Conservation (phyloP, 2,113 vertebrate species). For the Cyphotilapia sp. region DNA sequence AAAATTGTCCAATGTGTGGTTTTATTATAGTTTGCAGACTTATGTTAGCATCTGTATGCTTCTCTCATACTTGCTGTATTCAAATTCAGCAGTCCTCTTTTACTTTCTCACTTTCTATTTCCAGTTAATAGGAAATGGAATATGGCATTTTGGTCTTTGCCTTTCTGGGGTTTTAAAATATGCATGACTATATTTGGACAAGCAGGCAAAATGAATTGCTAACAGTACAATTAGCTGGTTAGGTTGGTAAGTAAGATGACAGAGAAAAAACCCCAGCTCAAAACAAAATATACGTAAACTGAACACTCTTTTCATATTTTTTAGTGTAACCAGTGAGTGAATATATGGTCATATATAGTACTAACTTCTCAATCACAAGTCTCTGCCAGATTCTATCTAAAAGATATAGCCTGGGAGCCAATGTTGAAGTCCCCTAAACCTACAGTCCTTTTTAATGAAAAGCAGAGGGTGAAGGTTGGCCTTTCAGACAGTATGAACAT, state of each 20-base stretch:
- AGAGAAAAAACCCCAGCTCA: accelerated
- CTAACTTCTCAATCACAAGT: not conserved
- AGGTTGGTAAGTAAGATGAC: not conserved
- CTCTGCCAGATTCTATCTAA: not conserved
- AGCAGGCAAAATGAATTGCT: not conserved
- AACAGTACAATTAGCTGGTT: not conserved
- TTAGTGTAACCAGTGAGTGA: not conserved
- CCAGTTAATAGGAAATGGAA: not conserved
- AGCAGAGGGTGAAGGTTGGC: not conserved
- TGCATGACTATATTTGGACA: not conserved
- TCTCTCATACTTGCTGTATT: not conserved
- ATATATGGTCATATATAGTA: not conserved
- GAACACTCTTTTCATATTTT: not conserved
- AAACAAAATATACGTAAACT: not conserved
- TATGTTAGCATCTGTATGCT: not conserved
- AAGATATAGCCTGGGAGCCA: not conserved
- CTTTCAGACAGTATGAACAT: not conserved
- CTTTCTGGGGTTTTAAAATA: not conserved
- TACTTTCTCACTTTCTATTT: not conserved
- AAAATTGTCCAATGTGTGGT: not conserved
- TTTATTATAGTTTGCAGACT: not conserved
- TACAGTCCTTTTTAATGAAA: not conserved
- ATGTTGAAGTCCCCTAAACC: not conserved
- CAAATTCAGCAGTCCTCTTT: not conserved
- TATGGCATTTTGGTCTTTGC: not conserved